phyloP scores from a whole-genome alignment of 2,113 vertebrate species.

The Lasiurus cinereus region DNA sequence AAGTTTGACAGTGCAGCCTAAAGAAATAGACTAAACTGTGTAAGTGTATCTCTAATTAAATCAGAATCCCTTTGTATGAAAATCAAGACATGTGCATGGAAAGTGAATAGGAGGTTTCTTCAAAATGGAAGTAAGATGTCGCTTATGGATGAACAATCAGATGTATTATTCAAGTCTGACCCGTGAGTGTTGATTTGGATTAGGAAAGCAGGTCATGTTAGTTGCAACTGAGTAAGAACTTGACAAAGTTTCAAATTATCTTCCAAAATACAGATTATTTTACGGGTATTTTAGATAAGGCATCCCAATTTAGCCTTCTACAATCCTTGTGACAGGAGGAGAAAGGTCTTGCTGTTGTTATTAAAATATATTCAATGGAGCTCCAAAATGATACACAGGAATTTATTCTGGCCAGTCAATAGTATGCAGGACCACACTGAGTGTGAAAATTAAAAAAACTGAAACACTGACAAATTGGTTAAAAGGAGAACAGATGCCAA shows the following conservation, averaged over 20 bases:
- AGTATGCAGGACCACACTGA: not conserved
- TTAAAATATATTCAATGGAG: not conserved
- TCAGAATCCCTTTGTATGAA: conserved; percentile 57
- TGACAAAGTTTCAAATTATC: conserved; percentile 30
- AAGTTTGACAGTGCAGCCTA: conserved; percentile 49
- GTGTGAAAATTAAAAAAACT: conserved; percentile 39
- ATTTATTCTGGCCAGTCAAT: conserved; percentile 36
- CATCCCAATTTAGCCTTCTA: conserved; percentile 23
- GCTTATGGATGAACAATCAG: not conserved
- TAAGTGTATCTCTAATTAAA: conserved; percentile 69
- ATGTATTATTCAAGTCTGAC: not conserved
- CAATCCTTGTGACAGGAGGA: not conserved
- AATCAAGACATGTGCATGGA: not conserved
- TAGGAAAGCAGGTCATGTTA: not conserved
- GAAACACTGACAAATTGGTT: not conserved
- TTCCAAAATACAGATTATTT: conserved; percentile 39
- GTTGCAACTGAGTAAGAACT: not conserved
- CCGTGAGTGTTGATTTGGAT: not conserved
- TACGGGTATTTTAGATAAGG: conserved; percentile 45
- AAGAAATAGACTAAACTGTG: conserved; percentile 55
- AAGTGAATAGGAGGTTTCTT: conserved; percentile 48
- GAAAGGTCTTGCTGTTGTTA: conserved; percentile 9
- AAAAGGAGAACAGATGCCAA: conserved; percentile 48
- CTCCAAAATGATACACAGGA: conserved; percentile 29
- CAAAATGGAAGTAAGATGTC: conserved; percentile 42